Conservation (phyloP, 2,888 invertebrate species). For the Ophion slaviceki region DNA sequence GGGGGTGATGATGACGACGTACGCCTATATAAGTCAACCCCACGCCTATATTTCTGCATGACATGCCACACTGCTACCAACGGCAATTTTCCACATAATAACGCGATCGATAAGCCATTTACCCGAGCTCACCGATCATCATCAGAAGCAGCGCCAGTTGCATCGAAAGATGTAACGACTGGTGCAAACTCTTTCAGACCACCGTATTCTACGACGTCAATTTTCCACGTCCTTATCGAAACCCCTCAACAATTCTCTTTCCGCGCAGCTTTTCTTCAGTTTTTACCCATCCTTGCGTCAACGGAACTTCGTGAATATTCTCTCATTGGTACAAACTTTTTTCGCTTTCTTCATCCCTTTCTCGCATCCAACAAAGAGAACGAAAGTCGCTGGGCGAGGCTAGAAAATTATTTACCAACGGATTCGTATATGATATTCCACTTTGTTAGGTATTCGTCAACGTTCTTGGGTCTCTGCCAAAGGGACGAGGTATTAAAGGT, state of each 20-base stretch:
- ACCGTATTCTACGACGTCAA: conserved; percentile 21
- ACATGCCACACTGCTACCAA: conserved; percentile 59
- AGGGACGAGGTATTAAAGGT: not conserved
- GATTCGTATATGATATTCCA: not conserved
- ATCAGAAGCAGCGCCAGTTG: conserved; percentile 28
- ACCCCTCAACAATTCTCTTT: conserved; percentile 39
- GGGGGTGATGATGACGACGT: conserved; percentile 39
- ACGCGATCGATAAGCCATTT: conserved; percentile 67
- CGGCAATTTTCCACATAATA: conserved; percentile 64
- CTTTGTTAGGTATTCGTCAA: not conserved
- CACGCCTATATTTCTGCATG: conserved; percentile 48
- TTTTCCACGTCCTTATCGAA: conserved; percentile 54
- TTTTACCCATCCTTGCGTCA: not conserved
- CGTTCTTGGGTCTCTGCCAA: not conserved
- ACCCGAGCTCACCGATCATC: conserved; percentile 59
- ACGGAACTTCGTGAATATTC: not conserved
- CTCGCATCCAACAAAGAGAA: no score
- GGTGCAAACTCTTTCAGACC: conserved; percentile 56
- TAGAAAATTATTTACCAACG: conserved; percentile 8
- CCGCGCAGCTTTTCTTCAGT: conserved; percentile 9
- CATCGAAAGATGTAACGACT: conserved; percentile 47
- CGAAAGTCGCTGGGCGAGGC: conserved; percentile 5
- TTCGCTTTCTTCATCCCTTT: not conserved
- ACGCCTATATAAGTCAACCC: conserved; percentile 44
- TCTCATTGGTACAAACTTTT: conserved; percentile 9